Percentiles rank a stretch among this genome's conserved stretches.
Conservation (phyloP, 2,113 vertebrate species). For the Ariopsis seemanni region DNA sequence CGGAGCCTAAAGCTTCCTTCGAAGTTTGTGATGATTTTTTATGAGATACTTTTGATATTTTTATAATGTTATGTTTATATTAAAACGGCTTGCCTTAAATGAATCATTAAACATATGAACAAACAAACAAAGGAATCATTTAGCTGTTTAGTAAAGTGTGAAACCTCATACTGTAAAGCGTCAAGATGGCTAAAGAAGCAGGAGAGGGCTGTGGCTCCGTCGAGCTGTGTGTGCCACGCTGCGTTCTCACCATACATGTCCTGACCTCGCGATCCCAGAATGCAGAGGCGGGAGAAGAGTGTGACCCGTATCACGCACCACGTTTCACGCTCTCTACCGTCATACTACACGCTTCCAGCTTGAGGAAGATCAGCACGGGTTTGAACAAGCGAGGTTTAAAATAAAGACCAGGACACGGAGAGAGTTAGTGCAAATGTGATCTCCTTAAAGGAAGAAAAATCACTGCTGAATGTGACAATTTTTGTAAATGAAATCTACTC, state of each 20-base stretch:
- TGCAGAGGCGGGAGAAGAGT: background rate
- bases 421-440: background rate
- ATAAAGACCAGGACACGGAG: background rate
- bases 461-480: too few relatives aligned
- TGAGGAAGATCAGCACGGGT: background rate
- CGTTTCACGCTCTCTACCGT: background rate
- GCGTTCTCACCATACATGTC: slow-evolving; percentile 28
- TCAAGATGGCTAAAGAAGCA: background rate
- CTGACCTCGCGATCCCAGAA: slow-evolving; percentile 16
- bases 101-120: too few relatives aligned
- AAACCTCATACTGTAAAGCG: background rate
- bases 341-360: background rate
- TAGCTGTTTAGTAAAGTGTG: background rate
- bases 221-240: background rate
- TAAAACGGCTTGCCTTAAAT: too few relatives aligned
- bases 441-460: background rate
- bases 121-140: background rate
- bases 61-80: background rate
- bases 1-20: background rate
- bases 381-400: background rate
- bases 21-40: background rate
- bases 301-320: background rate
- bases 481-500: too few relatives aligned
- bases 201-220: background rate
- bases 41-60: background rate